Evolutionary conservation across 2,888 invertebrate genomes (phyloP).

Genomic region (Cremastinae sp.): DNA sequence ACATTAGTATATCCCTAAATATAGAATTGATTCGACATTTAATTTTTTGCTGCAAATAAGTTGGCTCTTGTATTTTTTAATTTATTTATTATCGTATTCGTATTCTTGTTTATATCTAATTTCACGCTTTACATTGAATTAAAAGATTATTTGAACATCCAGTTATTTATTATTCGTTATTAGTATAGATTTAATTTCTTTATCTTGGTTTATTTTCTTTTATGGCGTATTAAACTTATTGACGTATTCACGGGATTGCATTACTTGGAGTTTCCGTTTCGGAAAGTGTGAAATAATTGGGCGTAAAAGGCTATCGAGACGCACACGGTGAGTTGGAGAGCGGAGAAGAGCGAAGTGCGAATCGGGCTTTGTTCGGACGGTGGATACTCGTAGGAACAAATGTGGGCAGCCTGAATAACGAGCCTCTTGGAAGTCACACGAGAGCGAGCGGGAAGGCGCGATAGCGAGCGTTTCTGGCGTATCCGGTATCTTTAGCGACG

Average conservation of each 20-base stretch:
- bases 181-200: neutral
- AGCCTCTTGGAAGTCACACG: constrained; percentile 7
- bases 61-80: too few species aligned
- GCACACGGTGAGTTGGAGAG: neutral
- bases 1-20: too few species aligned
- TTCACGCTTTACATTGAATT: too few species aligned
- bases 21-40: too few species aligned
- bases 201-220: neutral
- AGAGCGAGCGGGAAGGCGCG: neutral
- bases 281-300: neutral
- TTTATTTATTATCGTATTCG: too few species aligned
- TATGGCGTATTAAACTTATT: too few species aligned
- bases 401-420: constrained; percentile 8
- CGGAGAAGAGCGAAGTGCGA: neutral
- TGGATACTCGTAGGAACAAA: neutral
- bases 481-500: constrained; percentile 53
- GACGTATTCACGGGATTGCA: neutral
- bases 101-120: too few species aligned
- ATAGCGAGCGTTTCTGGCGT: constrained; percentile 6
- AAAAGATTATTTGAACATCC: too few species aligned
- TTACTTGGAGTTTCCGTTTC: neutral
- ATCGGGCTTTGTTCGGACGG: neutral
- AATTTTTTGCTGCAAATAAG: too few species aligned
- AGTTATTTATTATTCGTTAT: too few species aligned
- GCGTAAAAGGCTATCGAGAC: neutral